Base-by-base conservation (phyloP, 2,113 vertebrate genomes). In the Otolemur garnettii region DNA sequence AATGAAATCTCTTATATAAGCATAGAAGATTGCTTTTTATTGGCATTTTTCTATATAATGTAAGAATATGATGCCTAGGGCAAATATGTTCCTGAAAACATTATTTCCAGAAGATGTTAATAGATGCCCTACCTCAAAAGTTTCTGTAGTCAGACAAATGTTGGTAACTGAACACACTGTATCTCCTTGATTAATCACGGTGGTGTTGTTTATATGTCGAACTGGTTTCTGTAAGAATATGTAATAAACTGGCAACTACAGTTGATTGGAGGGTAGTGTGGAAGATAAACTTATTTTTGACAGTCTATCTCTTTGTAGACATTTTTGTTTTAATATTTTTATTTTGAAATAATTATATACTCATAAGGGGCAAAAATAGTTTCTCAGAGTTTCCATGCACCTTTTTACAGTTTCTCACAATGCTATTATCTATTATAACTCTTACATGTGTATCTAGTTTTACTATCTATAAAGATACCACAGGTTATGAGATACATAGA, bases 211-310 rank as follows among this genome's bases (percentile, higher is more conserved):
- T 66, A 55, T 66, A 81, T 50, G 60, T 38, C 53, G 57, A 88
- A 7, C 9, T 93, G 75, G 1, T 96, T 90, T 93, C 50, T 80
- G 3, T 79, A 68, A 87, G 24, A 90, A 57, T 84, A n/a, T 75
- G 7, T 22, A 80, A 87, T 77, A 91, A 93, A 85, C 24, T 71
- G 24, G 26, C 53, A 85, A 77, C 55, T 17, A 60, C 80, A 45
- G 17, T 88, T 93, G 53, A 60, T 28, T 72, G 28, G 26, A 28
- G 35, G 13, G n/a, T 71, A 24, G 66, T 92, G 17, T 71, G 3
- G 26, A 30, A 83, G 30, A 95, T n/a, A 91, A 15, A 94, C 4
- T 87, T 90, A 79, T 30, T 95, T 96, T 93, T 93, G 45, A 86
- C 38, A 89, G 59, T 66, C 22, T 80, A 66, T 4, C 5, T 87